phyloP scores from a whole-genome alignment of 1,140 invertebrate genomes.

The Oryctes rhinoceros region DNA sequence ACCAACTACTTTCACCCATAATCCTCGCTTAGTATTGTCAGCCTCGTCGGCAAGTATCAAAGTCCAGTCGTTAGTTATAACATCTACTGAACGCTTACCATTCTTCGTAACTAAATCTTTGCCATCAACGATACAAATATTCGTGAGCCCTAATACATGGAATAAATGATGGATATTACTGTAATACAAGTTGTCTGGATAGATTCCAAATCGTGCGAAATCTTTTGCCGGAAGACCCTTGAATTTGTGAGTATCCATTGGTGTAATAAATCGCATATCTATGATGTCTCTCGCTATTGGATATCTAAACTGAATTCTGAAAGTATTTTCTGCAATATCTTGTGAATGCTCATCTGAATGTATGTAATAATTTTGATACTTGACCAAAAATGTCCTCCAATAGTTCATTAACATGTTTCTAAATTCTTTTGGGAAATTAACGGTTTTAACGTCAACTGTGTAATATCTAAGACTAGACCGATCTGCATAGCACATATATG shows the following conservation, averaged over 20 bases:
- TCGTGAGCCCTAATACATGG: not conserved
- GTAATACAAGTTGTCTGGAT: slow-evolving; percentile 24
- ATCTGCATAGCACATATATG: slow-evolving; percentile 44
- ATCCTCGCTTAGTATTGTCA: not conserved
- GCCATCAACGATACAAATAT: not conserved
- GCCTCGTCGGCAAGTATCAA: not conserved
- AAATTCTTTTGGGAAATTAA: slow-evolving; percentile 16
- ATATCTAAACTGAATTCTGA: slow-evolving; percentile 16
- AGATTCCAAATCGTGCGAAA: not conserved
- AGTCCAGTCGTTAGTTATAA: slow-evolving; percentile 19
- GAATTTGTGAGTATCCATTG: not conserved
- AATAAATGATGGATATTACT: slow-evolving; percentile 10
- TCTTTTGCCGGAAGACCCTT: slow-evolving; percentile 5
- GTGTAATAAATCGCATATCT: slow-evolving; percentile 16
- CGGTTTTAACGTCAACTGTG: slow-evolving; percentile 47
- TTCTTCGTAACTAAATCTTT: not conserved
- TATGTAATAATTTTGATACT: slow-evolving; percentile 20
- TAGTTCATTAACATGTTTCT: not conserved
- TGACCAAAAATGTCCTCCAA: slow-evolving; percentile 22
- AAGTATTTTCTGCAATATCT: not conserved
- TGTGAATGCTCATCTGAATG: not conserved
- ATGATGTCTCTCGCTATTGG: not conserved
- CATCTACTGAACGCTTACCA: not conserved
- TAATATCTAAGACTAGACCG: slow-evolving; percentile 49
- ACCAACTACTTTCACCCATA: slow-evolving; percentile 8